Percentiles rank a stretch among this genome's conserved stretches.
Conservation (phyloP, 1,140 invertebrate species). For the Cheumatopsyche charites region DNA sequence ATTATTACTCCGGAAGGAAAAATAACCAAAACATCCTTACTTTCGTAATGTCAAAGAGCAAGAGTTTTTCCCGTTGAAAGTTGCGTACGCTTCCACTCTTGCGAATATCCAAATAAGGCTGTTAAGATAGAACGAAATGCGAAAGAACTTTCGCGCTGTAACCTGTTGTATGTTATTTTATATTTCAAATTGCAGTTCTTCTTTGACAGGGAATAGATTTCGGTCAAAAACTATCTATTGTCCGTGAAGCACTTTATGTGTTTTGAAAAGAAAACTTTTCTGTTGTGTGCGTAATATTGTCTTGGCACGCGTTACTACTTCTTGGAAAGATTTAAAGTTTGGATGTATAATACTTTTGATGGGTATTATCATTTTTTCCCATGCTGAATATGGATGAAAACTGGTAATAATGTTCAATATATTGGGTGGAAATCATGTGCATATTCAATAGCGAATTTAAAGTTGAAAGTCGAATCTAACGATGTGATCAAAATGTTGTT, state of each 20-base stretch:
- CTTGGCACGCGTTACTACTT: not conserved
- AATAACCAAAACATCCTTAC: not conserved
- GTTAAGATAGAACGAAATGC: not conserved
- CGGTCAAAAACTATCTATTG: not conserved
- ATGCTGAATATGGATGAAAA: no score
- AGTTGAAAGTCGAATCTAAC: no score
- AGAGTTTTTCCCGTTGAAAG: no score
- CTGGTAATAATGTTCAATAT: no score
- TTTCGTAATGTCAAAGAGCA: conserved; percentile 7
- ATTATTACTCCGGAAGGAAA: not conserved
- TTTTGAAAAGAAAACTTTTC: not conserved
- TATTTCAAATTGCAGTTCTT: conserved; percentile 8
- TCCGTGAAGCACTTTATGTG: not conserved
- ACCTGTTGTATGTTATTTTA: not conserved
- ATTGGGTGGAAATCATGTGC: no score
- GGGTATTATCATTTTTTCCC: no score
- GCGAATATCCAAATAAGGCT: not conserved
- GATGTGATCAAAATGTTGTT: no score
- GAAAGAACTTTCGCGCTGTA: not conserved
- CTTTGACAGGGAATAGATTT: not conserved
- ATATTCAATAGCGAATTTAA: no score
- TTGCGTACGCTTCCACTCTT: no score
- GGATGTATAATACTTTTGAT: no score
- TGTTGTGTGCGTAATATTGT: not conserved
- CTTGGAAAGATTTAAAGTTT: not conserved